phyloP scores from a whole-genome alignment of 2,113 vertebrate species.

The Xiphias gladius region DNA sequence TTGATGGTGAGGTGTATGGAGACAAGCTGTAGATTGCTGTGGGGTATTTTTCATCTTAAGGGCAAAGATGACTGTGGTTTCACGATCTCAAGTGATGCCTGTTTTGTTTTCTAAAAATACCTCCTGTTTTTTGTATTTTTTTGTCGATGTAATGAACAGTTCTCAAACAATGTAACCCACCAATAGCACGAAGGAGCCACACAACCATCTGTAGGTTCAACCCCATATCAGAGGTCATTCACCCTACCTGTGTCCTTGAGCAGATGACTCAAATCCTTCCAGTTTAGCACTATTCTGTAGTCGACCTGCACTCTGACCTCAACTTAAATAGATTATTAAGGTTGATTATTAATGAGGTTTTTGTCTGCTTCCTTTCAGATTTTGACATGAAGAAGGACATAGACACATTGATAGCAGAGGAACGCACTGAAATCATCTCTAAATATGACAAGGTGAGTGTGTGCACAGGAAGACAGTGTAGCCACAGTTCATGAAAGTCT shows the following conservation, averaged over 20 bases:
- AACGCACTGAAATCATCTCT: conserved; percentile 90
- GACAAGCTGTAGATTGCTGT: not conserved
- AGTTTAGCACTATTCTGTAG: not conserved
- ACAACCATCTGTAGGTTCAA: not conserved
- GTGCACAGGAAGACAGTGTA: not conserved
- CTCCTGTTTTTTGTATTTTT: too few relatives aligned
- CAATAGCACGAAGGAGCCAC: not conserved
- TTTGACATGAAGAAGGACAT: conserved; percentile 97
- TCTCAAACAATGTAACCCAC: not conserved
- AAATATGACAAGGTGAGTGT: conserved; percentile 92
- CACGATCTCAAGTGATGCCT: too few relatives aligned
- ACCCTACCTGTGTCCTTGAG: too few relatives aligned
- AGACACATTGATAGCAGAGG: conserved; percentile 90
- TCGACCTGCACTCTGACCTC: not conserved
- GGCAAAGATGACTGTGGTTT: not conserved
- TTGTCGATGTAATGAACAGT: not conserved
- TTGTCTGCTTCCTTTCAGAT: conserved; percentile 78
- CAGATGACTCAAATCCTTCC: not conserved
- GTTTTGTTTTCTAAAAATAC: too few relatives aligned
- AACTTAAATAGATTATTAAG: too few relatives aligned
- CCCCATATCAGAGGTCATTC: not conserved
- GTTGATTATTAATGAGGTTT: not conserved
- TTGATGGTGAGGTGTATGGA: not conserved
- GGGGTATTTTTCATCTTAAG: too few relatives aligned
- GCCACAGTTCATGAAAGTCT: not conserved